Base-by-base conservation (phyloP, 92 coral and sea anemone genomes). In the Muricea muricata region DNA sequence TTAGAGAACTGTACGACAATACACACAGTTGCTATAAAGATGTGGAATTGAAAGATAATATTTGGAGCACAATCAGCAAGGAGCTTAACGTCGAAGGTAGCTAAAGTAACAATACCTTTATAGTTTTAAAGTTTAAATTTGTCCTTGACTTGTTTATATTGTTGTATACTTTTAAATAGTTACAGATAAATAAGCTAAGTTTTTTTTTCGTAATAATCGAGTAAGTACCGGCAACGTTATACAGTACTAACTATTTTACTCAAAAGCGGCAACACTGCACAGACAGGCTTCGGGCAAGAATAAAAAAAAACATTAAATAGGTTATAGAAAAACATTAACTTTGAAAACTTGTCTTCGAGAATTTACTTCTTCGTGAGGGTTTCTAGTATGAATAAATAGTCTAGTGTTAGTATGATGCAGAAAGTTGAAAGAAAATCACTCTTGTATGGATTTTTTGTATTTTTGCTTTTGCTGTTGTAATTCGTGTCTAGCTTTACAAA, bases 11-110 rank as follows among this genome's bases (percentile, higher is more conserved):
- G 13, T 58, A 58, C 34, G 67, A 58, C 67, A 58, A 58, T 1
- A 58, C 67, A 58, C 67, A 58, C 67, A 58, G 67, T 29, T 58
- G 34, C 67, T 58, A 58, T 30, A 58, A 58, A 17, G 67, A 58
- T 30, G 67, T 15, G 29, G 34, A 58, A 12, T 58, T 58, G 42
- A 37, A 37, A 9, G 42, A 37, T 4, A 37, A 37, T 37, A 37
- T 37, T 4, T 37, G 42, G 42, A 70, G 23, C 17, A 70, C 11
- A n/a, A 70, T 70, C 54, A 18, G 52, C 29, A 14, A 35, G 21
- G 76, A 70, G 76, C 76, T 70, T 0, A 18, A 70, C 7, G 30
- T 70, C 21, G 76, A 70, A 17, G 76, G 76, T 34, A 17, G 13
- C 34, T 58, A 29, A 58, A 58, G n/a, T 15, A 58, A 58, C 67